These are phyloP conservation scores for Megaleporinus macrocephalus DNA, from an alignment of 2,113 vertebrate species.

Conservation along the genomic window DNA sequence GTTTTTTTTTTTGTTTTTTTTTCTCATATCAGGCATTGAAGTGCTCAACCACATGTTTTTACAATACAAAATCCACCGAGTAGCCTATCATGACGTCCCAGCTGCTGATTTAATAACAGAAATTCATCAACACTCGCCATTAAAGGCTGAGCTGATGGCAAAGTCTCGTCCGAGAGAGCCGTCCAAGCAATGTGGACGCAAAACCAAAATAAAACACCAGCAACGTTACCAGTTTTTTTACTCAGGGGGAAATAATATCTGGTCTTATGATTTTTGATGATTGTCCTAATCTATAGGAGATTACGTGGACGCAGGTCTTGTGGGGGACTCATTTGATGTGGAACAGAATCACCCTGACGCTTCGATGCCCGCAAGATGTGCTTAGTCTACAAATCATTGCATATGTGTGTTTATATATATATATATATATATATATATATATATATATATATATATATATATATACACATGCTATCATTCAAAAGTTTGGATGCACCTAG, in stretches of 20 bases:
- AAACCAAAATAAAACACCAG: conserved; percentile 23
- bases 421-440: background rate
- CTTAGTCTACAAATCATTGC: conserved; percentile 6
- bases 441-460: background rate
- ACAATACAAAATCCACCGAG: conserved; percentile 21
- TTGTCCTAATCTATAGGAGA: conserved; percentile 40
- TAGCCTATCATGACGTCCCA: background rate
- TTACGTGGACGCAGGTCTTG: conserved; percentile 18
- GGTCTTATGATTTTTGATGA: background rate
- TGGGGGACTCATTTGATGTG: conserved; percentile 23
- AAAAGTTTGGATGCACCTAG: no score
- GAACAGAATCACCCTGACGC: conserved; percentile 45
- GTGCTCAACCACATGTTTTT: conserved; percentile 32
- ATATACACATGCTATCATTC: no score
- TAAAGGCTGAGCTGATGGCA: conserved; percentile 27
- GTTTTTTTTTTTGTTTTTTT: no score
- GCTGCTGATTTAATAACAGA: conserved; percentile 10
- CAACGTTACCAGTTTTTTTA: conserved; percentile 1
- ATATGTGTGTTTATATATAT: no score
- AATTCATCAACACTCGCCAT: conserved; percentile 25
- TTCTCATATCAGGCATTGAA: conserved; percentile 28
- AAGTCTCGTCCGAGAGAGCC: conserved; percentile 31
- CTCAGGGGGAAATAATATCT: background rate
- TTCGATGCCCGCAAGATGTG: conserved; percentile 40
- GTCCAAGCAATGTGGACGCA: background rate